A percentile compares a stretch with the other conserved stretches of the same genome.
These are phyloP conservation scores for Micoletzkya japonica DNA, from an alignment of 2,888 invertebrate genomes.

Conservation along the genomic window DNA sequence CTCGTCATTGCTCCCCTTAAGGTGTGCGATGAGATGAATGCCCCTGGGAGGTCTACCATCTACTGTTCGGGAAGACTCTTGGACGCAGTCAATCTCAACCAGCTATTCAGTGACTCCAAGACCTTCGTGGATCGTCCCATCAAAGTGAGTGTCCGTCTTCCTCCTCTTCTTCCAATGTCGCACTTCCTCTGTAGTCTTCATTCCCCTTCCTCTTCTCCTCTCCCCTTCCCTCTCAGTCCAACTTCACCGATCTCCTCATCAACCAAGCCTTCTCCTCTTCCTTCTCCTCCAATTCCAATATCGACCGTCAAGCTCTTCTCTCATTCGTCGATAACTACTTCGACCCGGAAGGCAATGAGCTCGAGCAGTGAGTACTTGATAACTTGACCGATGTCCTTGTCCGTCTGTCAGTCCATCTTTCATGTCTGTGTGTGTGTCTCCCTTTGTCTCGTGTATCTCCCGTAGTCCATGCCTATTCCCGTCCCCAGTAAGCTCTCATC, in stretches of 20 bases:
- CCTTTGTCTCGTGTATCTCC: no score
- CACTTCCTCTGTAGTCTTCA: no score
- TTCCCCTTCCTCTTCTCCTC: background rate
- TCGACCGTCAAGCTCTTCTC: conserved; percentile 40
- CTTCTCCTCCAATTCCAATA: conserved; percentile 46
- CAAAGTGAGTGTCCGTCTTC: conserved; percentile 26
- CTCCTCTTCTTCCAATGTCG: background rate
- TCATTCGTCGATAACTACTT: conserved; percentile 58
- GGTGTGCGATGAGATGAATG: conserved; percentile 43
- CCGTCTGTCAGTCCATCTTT: no score
- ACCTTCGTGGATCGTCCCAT: conserved; percentile 51
- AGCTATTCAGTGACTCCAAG: conserved; percentile 46
- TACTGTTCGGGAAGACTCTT: conserved; percentile 59
- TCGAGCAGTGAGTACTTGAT: conserved; percentile 41
- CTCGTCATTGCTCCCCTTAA: conserved; percentile 28
- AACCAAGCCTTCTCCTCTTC: conserved; percentile 33
- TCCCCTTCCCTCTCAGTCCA: background rate
- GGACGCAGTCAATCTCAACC: conserved; percentile 53
- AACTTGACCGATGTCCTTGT: no score
- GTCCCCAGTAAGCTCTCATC: no score
- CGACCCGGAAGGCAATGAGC: conserved; percentile 51
- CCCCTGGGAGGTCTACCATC: conserved; percentile 46
- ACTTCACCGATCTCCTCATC: conserved; percentile 9
- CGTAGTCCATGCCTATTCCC: no score
- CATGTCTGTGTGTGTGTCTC: no score